These are phyloP conservation scores for Tychaedon coryphoeus DNA, from an alignment of 2,113 vertebrate genomes.

Conservation along the genomic window DNA sequence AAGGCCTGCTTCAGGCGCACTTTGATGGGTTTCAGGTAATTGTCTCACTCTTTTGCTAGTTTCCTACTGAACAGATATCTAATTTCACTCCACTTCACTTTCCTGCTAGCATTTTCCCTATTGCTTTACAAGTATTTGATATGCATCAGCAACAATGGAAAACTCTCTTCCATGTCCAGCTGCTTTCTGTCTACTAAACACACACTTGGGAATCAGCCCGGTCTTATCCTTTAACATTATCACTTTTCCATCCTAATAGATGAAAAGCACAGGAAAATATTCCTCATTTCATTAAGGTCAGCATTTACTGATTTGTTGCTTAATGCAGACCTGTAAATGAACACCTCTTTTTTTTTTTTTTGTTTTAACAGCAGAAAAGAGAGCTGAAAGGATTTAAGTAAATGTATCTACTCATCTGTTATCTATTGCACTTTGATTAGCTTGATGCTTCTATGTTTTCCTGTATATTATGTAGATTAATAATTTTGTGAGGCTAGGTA, in stretches of 20 bases:
- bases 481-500: background rate
- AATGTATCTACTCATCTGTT: fast-evolving
- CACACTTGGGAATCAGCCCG: background rate
- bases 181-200: background rate
- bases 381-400: background rate
- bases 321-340: background rate
- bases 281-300: background rate
- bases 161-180: background rate
- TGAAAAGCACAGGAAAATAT: background rate
- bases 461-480: background rate
- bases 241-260: fast-evolving
- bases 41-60: background rate
- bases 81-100: background rate
- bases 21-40: background rate
- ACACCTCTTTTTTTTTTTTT: background rate
- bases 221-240: background rate
- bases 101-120: background rate
- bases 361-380: background rate
- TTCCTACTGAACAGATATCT: background rate
- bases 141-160: background rate
- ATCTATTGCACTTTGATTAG: background rate
- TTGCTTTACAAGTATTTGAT: background rate
- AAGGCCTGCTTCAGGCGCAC: background rate
- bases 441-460: background rate
- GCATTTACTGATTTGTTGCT: background rate